phyloP scores from a whole-genome alignment of 2,113 vertebrate genomes.

The Rafetus swinhoei region DNA sequence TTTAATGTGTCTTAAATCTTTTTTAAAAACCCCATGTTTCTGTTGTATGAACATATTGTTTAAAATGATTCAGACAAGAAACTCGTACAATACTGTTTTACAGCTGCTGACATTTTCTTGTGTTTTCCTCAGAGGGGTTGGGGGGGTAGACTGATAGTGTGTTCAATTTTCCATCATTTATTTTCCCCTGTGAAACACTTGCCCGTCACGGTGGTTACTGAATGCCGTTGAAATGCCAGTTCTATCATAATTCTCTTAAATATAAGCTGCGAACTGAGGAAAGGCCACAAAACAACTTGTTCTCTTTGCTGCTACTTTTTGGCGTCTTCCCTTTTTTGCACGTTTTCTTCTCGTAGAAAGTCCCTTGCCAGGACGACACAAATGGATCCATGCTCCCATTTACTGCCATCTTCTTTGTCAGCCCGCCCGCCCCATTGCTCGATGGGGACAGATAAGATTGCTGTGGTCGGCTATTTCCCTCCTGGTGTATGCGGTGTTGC shows the following conservation, averaged over 20 bases:
- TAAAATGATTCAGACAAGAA: not conserved
- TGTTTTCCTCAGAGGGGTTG: not conserved
- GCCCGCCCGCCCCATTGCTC: no score
- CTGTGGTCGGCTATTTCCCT: not conserved
- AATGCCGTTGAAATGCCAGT: not conserved
- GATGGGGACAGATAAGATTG: not conserved
- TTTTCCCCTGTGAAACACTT: not conserved
- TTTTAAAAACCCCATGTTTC: not conserved
- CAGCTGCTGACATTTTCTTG: not conserved
- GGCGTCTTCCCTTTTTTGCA: no score
- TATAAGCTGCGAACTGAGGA: not conserved
- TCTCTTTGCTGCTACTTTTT: not conserved
- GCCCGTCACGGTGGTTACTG: not conserved
- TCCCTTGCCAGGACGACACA: not conserved
- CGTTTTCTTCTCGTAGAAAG: not conserved
- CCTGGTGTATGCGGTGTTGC: not conserved
- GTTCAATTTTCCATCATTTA: not conserved
- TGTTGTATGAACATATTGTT: not conserved
- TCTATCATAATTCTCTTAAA: not conserved
- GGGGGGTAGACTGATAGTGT: not conserved
- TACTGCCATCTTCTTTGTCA: not conserved
- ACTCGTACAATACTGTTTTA: not conserved
- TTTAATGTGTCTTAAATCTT: not conserved
- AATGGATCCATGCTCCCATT: not conserved
- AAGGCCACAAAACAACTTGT: not conserved